Percentiles rank a stretch among this genome's conserved stretches.
Evolutionary conservation across 2,113 vertebrate species (phyloP).

Genomic region (Brachypteracias leptosomus): DNA sequence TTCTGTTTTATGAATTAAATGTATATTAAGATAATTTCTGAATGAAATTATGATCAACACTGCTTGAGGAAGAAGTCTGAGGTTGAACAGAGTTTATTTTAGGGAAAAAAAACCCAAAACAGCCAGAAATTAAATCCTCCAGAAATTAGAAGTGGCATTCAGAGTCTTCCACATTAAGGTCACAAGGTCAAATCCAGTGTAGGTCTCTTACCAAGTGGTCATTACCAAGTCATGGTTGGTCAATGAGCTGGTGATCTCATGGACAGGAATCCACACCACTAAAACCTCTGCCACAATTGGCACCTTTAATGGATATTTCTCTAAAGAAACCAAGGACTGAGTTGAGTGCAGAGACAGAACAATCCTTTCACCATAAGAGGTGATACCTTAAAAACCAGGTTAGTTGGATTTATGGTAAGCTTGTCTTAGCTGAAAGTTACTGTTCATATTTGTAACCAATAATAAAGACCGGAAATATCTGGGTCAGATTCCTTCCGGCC

Average conservation of each 20-base stretch:
- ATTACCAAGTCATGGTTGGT: conserved; percentile 4
- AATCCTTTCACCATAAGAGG: neutral
- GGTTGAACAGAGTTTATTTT: conserved; percentile 3
- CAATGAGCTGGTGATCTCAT: conserved; percentile 26
- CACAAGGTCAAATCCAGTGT: conserved; percentile 37
- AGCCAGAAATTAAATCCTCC: neutral
- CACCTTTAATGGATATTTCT: neutral
- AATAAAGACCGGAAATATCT: conserved; percentile 23
- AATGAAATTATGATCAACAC: neutral
- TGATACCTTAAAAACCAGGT: neutral
- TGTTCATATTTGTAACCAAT: neutral
- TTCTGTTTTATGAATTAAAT: neutral
- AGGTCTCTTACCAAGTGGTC: conserved; percentile 14
- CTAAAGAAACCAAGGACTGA: neutral
- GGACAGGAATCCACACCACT: conserved; percentile 20
- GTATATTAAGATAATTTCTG: neutral
- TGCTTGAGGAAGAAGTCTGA: neutral
- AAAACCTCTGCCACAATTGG: conserved; percentile 43
- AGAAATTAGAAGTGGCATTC: neutral
- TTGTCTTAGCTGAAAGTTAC: neutral
- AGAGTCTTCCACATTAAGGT: conserved; percentile 20
- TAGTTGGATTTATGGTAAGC: neutral
- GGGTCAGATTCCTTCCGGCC: neutral
- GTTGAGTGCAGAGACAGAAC: neutral
- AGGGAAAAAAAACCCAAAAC: conserved; percentile 12